These are phyloP conservation scores for Leptodactylus fuscus DNA, from an alignment of 2,113 vertebrate species.

Conservation along the genomic window DNA sequence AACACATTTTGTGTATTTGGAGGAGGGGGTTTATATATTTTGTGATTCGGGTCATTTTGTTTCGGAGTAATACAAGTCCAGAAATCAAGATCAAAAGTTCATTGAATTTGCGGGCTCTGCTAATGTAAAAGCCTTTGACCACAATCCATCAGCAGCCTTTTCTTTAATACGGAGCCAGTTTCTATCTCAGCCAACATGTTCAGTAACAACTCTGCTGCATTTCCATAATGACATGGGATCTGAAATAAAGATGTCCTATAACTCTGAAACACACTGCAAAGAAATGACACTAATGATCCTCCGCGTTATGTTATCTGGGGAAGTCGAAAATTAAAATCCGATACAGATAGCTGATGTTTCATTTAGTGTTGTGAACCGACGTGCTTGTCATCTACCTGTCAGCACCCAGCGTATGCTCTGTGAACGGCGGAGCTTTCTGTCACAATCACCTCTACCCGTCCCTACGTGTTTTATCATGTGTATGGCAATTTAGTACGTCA, in stretches of 20 bases:
- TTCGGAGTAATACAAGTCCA: not conserved
- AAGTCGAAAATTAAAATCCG: constrained; percentile 51
- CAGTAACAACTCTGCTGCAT: not conserved
- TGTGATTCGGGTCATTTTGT: not conserved
- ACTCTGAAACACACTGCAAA: constrained; percentile 26
- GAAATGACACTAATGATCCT: constrained; percentile 44
- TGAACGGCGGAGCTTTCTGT: constrained; percentile 21
- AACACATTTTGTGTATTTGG: too few relatives aligned
- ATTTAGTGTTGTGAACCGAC: constrained; percentile 51
- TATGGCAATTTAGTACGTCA: constrained; percentile 45
- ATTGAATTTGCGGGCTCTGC: not conserved
- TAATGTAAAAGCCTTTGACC: constrained; percentile 3
- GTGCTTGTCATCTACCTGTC: constrained; percentile 51
- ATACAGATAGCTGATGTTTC: constrained; percentile 52
- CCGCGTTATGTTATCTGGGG: constrained; percentile 40
- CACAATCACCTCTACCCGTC: constrained; percentile 44
- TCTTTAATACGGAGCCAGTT: constrained; percentile 32
- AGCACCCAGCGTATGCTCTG: constrained; percentile 30
- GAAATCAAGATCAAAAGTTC: constrained; percentile 14
- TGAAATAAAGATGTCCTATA: constrained; percentile 22
- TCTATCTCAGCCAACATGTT: not conserved
- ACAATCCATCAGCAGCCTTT: not conserved
- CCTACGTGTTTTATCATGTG: constrained; percentile 38
- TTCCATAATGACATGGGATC: constrained; percentile 18
- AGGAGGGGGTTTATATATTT: too few relatives aligned